These are phyloP conservation scores for Diorhabda elongata DNA, from an alignment of 1,140 invertebrate species.

Conservation along the genomic window DNA sequence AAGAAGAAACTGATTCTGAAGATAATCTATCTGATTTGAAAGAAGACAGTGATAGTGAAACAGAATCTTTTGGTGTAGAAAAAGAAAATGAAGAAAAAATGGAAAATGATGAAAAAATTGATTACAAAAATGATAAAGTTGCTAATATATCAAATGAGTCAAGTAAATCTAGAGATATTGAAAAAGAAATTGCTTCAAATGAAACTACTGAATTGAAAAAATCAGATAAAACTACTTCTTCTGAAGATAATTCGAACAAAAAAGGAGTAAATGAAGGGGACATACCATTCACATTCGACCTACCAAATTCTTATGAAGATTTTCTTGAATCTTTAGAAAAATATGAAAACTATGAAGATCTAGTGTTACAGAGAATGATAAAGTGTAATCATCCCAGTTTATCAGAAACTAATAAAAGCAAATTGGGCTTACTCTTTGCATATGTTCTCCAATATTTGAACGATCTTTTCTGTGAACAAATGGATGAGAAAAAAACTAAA, in stretches of 20 bases:
- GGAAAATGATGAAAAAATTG: constrained; percentile 20
- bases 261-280: constrained; percentile 40
- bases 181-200: too few species aligned
- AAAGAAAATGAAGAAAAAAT: constrained; percentile 34
- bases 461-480: constrained; percentile 54
- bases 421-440: constrained; percentile 66
- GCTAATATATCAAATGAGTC: too few species aligned
- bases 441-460: constrained; percentile 73
- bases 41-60: constrained; percentile 42
- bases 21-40: constrained; percentile 45
- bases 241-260: too few species aligned
- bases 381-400: constrained; percentile 81
- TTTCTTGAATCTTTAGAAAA: constrained; percentile 61
- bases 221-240: too few species aligned
- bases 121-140: background rate
- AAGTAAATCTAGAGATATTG: too few species aligned
- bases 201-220: too few species aligned
- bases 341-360: constrained; percentile 60
- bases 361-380: constrained; percentile 76
- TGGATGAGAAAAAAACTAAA: constrained; percentile 48
- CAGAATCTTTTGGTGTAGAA: constrained; percentile 37
- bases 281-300: constrained; percentile 66
- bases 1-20: constrained; percentile 40
- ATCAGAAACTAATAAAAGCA: constrained; percentile 69
- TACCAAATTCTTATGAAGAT: constrained; percentile 63